phyloP scores from a whole-genome alignment of 2,888 invertebrate species.

The Trypoxylon attenuatum region DNA sequence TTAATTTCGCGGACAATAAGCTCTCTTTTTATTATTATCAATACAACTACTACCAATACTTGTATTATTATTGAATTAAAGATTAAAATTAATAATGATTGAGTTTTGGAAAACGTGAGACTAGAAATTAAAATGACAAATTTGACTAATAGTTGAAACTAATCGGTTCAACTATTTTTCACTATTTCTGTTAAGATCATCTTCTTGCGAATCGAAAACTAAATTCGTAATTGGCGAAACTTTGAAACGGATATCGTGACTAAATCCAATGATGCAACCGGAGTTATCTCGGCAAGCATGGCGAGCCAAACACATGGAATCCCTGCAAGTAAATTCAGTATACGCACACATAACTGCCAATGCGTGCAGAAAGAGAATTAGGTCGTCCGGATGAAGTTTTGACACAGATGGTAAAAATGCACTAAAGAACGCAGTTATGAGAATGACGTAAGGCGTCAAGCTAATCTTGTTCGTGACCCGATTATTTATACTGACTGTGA shows the following conservation, averaged over 20 bases:
- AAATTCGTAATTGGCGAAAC: too few relatives aligned
- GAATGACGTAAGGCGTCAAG: conserved; percentile 38
- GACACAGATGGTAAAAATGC: conserved; percentile 12
- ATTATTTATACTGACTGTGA: conserved; percentile 36
- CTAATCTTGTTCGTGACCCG: conserved; percentile 48
- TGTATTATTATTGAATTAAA: too few relatives aligned
- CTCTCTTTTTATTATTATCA: too few relatives aligned
- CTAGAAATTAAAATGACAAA: too few relatives aligned
- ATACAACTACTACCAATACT: too few relatives aligned
- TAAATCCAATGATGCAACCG: neutral
- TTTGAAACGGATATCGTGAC: neutral
- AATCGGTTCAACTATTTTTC: too few relatives aligned
- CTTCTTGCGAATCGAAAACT: too few relatives aligned
- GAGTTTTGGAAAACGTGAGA: too few relatives aligned
- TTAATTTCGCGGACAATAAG: too few relatives aligned
- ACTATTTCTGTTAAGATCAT: too few relatives aligned
- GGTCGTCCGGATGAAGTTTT: conserved; percentile 13
- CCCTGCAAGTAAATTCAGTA: neutral
- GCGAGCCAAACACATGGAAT: neutral
- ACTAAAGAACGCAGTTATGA: conserved; percentile 20
- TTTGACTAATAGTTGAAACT: too few relatives aligned
- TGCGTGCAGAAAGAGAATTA: conserved; percentile 11
- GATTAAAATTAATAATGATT: too few relatives aligned
- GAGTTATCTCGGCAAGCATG: conserved; percentile 6
- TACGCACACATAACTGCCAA: neutral